phyloP scores from a whole-genome alignment of 2,797 vertebrate genomes.

The Amblyopsis hoosieri region DNA sequence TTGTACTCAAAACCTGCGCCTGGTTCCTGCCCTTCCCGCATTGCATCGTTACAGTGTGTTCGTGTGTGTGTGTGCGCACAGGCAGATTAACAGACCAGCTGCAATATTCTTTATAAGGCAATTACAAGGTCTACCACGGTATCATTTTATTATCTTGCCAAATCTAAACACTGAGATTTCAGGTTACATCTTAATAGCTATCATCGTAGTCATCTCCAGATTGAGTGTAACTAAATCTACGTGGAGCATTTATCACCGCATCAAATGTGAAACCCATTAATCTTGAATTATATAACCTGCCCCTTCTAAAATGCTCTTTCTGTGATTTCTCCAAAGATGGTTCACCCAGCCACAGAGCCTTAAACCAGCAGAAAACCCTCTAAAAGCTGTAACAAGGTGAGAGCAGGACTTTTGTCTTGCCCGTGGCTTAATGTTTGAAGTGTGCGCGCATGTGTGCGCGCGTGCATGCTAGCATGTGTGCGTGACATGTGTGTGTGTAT shows the following conservation, averaged over 20 bases:
- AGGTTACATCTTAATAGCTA: too few relatives aligned
- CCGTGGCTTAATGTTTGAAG: constrained; percentile 45
- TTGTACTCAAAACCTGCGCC: too few relatives aligned
- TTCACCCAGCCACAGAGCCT: constrained; percentile 33
- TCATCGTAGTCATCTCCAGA: too few relatives aligned
- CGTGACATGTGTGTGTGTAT: constrained; percentile 35
- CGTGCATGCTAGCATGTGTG: constrained; percentile 26
- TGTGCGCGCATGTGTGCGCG: constrained; percentile 23
- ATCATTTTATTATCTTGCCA: neutral
- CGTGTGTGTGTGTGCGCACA: neutral
- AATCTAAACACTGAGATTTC: constrained; percentile 4
- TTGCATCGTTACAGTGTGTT: too few relatives aligned
- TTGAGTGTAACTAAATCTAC: too few relatives aligned
- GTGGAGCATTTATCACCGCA: neutral
- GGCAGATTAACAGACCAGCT: constrained; percentile 2
- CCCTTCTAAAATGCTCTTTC: constrained; percentile 16
- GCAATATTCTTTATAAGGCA: constrained; percentile 16
- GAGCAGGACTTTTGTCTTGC: constrained; percentile 34
- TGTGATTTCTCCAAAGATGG: constrained; percentile 24
- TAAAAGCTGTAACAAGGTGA: constrained; percentile 18
- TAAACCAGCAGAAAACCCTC: constrained; percentile 24
- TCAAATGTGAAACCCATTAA: constrained; percentile 12
- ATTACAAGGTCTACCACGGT: neutral
- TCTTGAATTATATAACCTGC: constrained; percentile 8
- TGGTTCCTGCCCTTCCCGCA: too few relatives aligned